A percentile compares a stretch with the other conserved stretches of the same genome.
Evolutionary conservation across 2,113 vertebrate genomes (phyloP).

Genomic region (Caranx ignobilis): DNA sequence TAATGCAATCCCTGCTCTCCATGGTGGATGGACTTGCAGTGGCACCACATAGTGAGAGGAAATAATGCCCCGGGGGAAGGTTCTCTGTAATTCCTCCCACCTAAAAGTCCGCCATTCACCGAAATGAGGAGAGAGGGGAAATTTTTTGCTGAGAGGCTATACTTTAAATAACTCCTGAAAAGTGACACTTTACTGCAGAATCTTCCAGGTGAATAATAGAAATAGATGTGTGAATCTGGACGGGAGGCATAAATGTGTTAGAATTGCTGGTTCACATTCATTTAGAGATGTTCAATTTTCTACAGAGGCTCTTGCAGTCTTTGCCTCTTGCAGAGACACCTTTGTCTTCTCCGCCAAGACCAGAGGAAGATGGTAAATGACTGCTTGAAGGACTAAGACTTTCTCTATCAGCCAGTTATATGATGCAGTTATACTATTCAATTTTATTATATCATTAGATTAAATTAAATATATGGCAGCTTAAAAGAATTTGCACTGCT

Average conservation of each 20-base stretch:
- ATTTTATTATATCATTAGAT: slow-evolving; percentile 40
- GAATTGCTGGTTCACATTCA: slow-evolving; percentile 44
- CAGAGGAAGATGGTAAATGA: slow-evolving; percentile 34
- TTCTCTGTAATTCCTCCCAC: slow-evolving; percentile 19
- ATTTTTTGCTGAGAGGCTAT: slow-evolving; percentile 19
- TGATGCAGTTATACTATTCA: slow-evolving; percentile 18
- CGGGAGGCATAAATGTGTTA: slow-evolving; percentile 49
- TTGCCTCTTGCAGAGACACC: neutral
- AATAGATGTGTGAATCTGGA: slow-evolving; percentile 41
- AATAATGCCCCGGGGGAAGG: slow-evolving; percentile 31
- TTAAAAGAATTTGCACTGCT: slow-evolving; percentile 39
- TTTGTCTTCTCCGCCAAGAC: slow-evolving; percentile 6
- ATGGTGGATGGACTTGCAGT: slow-evolving; percentile 28
- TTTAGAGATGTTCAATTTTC: slow-evolving; percentile 53
- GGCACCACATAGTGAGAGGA: slow-evolving; percentile 41
- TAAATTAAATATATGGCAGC: slow-evolving; percentile 22
- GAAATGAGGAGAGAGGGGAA: slow-evolving; percentile 22
- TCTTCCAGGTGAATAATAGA: slow-evolving; percentile 48
- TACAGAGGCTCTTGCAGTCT: slow-evolving; percentile 28
- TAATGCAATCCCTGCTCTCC: slow-evolving; percentile 35
- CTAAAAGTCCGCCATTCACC: slow-evolving; percentile 8
- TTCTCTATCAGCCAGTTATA: slow-evolving; percentile 18
- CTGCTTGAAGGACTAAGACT: slow-evolving; percentile 26
- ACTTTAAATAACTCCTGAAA: slow-evolving; percentile 31
- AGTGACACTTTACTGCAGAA: slow-evolving; percentile 21